Evolutionary conservation across 2,113 vertebrate species (phyloP).

Genomic region (Sialia sialis): DNA sequence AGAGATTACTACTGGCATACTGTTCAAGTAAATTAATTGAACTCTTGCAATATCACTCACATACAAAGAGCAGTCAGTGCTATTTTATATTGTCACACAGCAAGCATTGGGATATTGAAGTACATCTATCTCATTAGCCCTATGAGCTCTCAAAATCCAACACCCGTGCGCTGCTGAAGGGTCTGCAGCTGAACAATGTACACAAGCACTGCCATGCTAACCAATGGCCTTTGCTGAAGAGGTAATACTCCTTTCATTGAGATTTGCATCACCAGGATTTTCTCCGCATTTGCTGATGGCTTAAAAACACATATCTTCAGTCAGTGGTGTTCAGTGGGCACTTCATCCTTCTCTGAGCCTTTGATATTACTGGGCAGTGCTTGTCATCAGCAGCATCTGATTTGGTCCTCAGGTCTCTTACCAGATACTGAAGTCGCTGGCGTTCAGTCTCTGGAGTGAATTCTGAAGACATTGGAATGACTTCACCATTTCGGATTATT

Average conservation of each 20-base stretch:
- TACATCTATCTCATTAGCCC: background rate
- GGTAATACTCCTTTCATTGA: background rate
- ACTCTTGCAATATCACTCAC: background rate
- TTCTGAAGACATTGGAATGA: conserved; percentile 92
- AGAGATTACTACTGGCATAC: background rate
- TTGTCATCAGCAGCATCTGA: background rate
- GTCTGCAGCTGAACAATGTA: background rate
- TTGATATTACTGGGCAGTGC: background rate
- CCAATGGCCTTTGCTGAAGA: background rate
- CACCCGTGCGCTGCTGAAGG: background rate
- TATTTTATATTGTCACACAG: background rate
- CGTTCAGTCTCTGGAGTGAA: conserved; percentile 96
- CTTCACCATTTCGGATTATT: conserved; percentile 88
- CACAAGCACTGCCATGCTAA: background rate
- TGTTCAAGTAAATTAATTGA: background rate
- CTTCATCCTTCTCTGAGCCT: background rate
- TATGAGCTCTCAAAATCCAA: background rate
- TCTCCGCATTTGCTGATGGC: background rate
- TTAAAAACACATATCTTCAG: background rate
- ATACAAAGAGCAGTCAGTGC: background rate
- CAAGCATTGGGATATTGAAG: background rate
- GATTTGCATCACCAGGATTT: background rate
- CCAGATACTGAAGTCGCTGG: conserved; percentile 95
- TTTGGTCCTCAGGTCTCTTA: conserved; percentile 63
- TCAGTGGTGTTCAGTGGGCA: background rate